Conservation (phyloP, 2,113 vertebrate species). For the Accipiter cooperii region DNA sequence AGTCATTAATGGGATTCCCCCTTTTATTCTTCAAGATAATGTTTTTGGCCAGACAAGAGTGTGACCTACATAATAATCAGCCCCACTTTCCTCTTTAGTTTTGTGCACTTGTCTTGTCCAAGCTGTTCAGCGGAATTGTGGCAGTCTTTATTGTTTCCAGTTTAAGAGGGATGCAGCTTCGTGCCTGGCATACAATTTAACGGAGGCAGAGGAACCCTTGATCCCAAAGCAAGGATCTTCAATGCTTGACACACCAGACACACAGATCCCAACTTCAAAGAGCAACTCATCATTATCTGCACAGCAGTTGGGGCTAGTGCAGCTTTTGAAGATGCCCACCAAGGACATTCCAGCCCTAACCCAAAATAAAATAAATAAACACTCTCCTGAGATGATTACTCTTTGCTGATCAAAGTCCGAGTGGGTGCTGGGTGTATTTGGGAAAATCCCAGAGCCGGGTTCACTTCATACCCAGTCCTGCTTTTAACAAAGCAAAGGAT, state of each 20-base stretch:
- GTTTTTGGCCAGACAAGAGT: neutral
- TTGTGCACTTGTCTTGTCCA: neutral
- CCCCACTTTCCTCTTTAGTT: neutral
- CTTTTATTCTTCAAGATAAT: neutral
- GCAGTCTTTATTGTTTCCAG: neutral
- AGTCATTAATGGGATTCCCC: neutral
- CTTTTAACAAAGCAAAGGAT: neutral
- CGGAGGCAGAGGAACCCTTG: neutral
- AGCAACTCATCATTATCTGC: neutral
- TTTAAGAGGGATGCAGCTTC: neutral
- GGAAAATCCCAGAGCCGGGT: neutral
- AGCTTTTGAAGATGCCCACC: neutral
- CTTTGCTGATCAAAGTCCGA: neutral
- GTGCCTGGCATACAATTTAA: neutral
- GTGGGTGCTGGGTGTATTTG: neutral
- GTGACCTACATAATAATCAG: neutral
- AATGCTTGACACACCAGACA: neutral
- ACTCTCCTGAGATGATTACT: neutral
- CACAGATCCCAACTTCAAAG: conserved; percentile 1
- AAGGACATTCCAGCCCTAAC: neutral
- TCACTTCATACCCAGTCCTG: accelerated
- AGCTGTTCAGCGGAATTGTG: neutral
- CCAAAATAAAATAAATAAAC: neutral
- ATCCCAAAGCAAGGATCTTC: neutral
- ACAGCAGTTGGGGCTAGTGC: neutral